phyloP scores from a whole-genome alignment of 2,797 vertebrate genomes.

The Enteromius radiatus region DNA sequence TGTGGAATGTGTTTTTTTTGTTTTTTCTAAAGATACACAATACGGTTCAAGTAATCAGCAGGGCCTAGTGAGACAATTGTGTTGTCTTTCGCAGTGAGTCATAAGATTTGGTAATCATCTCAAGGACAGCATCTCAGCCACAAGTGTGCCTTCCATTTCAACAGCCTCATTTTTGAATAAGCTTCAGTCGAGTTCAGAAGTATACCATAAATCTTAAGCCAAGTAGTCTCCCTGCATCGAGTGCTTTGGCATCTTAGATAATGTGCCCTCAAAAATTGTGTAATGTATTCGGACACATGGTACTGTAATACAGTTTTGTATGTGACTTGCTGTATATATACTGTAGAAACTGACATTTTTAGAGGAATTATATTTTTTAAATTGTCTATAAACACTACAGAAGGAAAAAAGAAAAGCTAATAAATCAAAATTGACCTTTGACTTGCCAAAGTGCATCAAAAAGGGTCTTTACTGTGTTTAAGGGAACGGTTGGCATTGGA shows the following conservation, averaged over 20 bases:
- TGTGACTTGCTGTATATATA: slow-evolving; percentile 58
- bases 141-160: slow-evolving; percentile 65
- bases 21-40: not conserved
- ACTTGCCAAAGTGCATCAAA: slow-evolving; percentile 79
- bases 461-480: slow-evolving; percentile 68
- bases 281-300: slow-evolving; percentile 44
- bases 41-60: slow-evolving; percentile 1
- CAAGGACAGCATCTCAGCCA: slow-evolving; percentile 18
- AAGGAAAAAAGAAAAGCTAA: slow-evolving; percentile 71
- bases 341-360: slow-evolving; percentile 67
- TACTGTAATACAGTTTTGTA: slow-evolving; percentile 61
- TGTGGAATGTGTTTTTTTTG: not conserved
- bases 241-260: slow-evolving; percentile 5
- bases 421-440: slow-evolving; percentile 58
- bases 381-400: slow-evolving; percentile 81
- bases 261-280: slow-evolving; percentile 29
- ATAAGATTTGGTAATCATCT: slow-evolving; percentile 9
- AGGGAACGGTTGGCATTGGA: slow-evolving; percentile 75
- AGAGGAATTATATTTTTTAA: slow-evolving; percentile 71
- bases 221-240: not conserved
- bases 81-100: not conserved
- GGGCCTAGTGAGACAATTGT: slow-evolving; percentile 1
- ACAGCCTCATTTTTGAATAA: slow-evolving; percentile 33
- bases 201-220: not conserved
- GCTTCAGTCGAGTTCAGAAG: slow-evolving; percentile 19